Evolutionary conservation across 2,113 vertebrate genomes (phyloP), one percentile per base, ranked within the genome.

Genomic region (Ophthalmolycus amberensis): DNA sequence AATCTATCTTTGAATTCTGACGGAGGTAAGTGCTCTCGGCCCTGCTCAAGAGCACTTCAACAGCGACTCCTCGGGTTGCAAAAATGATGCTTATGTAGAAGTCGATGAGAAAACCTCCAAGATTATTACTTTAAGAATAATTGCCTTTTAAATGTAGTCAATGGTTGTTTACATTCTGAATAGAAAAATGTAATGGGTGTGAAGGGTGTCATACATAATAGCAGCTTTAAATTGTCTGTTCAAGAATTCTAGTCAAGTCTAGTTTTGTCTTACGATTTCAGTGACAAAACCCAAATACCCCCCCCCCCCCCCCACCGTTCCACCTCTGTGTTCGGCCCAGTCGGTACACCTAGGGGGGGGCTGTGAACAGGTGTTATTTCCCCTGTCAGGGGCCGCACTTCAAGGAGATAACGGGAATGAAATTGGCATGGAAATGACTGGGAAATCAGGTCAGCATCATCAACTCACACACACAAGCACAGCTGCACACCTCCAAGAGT

Each of bases 381-480:
- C 80, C 80, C 86, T 62, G 71, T 87, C 52, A 46, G 81, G 69
- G 76, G 79, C 54, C 70, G 4, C 77, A 62, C 65, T 75, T 70
- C 18, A 82, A 68, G 79, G 83, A 76, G 66, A 82, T 65, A 68
- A 67, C 56, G 60, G 80, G 76, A 87, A 84, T 73, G 40, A 88
- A 76, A 79, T 71, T 81, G 84, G 86, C 79, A 71, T 68, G 64
- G 48, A 71, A 59, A 85, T 84, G 81, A 88, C 79, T 69, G 27
- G 76, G 77, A 89, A 93, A 92, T 85, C 72, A 85, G 90, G 92
- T 93, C 91, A 89, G 48, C 79, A 66, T 88, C 78, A 71, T 10
- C 5, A 76, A 83, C 73, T 46, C 72, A 25, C 75, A 42, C 63
- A 70, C 80, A 85, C 83, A 85, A 71, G 81, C 71, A 82, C 42